A percentile compares a stretch with the other conserved stretches of the same genome.
Conservation (phyloP, 2,113 vertebrate species). For the Notarius lentiginosus region DNA sequence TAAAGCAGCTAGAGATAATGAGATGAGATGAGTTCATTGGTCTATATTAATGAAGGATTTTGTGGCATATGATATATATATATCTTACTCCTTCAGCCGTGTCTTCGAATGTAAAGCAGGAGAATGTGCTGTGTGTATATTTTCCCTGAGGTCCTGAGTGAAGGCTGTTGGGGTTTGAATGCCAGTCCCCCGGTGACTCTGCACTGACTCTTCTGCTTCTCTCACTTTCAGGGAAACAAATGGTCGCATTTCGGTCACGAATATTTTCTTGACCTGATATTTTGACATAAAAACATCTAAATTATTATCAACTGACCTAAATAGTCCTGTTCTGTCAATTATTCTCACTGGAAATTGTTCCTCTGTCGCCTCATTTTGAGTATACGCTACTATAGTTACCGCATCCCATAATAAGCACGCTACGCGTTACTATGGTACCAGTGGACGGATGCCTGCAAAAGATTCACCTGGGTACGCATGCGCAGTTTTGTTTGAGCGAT, state of each 20-base stretch:
- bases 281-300: neutral
- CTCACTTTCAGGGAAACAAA: constrained; percentile 49
- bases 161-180: neutral
- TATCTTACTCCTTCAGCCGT: constrained; percentile 18
- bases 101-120: constrained; percentile 46
- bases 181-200: constrained; percentile 4
- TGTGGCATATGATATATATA: too few relatives aligned
- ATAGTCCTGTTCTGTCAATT: neutral
- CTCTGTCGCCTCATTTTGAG: neutral
- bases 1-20: too few relatives aligned
- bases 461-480: neutral
- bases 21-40: too few relatives aligned
- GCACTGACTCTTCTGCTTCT: constrained; percentile 51
- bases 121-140: neutral
- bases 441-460: neutral
- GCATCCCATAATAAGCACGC: neutral
- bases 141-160: neutral
- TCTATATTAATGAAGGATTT: too few relatives aligned
- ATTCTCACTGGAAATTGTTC: neutral
- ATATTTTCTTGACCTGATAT: neutral
- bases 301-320: neutral
- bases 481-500: neutral
- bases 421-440: neutral
- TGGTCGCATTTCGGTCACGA: constrained; percentile 17
- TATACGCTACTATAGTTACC: constrained; percentile 11